These are phyloP conservation scores for Mesoligia furuncula DNA, from an alignment of 2,888 invertebrate species.

Conservation along the genomic window DNA sequence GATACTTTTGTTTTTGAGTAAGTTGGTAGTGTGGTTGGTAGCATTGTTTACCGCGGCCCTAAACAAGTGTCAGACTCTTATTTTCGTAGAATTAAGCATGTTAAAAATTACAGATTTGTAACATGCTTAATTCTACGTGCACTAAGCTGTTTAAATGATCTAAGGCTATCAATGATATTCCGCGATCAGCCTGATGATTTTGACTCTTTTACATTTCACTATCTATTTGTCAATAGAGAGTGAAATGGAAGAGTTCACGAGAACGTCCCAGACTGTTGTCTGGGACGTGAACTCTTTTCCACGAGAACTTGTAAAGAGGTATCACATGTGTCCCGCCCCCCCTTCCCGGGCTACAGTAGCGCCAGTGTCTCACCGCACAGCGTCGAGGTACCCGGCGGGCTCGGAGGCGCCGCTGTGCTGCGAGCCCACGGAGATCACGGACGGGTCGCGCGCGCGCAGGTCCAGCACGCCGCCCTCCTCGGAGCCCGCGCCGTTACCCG, in stretches of 20 bases:
- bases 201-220: neutral
- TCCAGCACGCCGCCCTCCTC: conserved; percentile 89
- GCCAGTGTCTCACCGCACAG: conserved; percentile 73
- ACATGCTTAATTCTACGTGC: too few species aligned
- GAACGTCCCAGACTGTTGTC: too few species aligned
- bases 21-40: neutral
- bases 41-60: too few species aligned
- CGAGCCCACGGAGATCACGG: conserved; percentile 88
- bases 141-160: neutral
- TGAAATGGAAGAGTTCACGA: too few species aligned
- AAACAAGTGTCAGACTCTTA: too few species aligned
- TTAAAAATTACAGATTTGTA: too few species aligned
- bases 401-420: conserved; percentile 88
- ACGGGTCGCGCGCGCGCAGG: conserved; percentile 89
- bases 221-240: too few species aligned
- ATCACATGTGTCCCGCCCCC: neutral
- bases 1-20: too few species aligned
- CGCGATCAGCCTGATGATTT: too few species aligned
- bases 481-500: conserved; percentile 32
- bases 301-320: neutral
- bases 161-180: neutral
- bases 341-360: too few species aligned
- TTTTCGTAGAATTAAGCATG: neutral
- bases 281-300: too few species aligned
- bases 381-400: conserved; percentile 87